These are phyloP conservation scores for Peromyscus californicus DNA, from an alignment of 2,113 vertebrate species.

Conservation along the genomic window DNA sequence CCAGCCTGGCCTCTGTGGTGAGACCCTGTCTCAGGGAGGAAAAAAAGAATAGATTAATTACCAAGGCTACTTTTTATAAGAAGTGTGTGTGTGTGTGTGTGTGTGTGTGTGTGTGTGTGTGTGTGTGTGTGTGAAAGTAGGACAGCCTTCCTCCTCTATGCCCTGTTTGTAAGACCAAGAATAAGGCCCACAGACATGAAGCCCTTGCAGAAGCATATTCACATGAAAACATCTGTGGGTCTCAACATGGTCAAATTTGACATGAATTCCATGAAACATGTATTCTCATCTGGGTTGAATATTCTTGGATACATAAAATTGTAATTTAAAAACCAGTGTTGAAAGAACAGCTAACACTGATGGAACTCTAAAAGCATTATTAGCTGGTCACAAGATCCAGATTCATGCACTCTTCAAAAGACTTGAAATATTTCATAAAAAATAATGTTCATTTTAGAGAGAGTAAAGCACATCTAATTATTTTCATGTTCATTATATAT, in stretches of 20 bases:
- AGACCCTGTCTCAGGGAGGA: background rate
- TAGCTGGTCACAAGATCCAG: slow-evolving; percentile 21
- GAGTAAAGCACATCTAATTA: background rate
- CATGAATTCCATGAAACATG: slow-evolving; percentile 6
- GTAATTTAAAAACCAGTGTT: background rate
- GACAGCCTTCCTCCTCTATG: background rate
- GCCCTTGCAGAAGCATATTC: background rate
- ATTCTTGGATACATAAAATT: background rate
- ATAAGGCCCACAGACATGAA: slow-evolving; percentile 19
- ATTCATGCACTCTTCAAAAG: background rate
- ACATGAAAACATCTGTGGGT: background rate
- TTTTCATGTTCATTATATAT: background rate
- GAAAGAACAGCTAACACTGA: background rate
- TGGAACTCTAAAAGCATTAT: background rate
- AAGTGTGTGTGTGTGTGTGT: background rate
- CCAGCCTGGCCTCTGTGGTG: background rate
- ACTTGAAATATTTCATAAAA: background rate
- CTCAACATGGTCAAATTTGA: background rate
- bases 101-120: too few species aligned
- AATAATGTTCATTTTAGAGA: background rate
- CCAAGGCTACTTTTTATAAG: background rate
- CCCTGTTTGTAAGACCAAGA: background rate
- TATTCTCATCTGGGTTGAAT: slow-evolving; percentile 35
- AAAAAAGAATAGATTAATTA: background rate
- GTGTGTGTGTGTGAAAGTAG: background rate